Base-by-base conservation (phyloP, 2,797 vertebrate species). In the Microcaecilia unicolor region DNA sequence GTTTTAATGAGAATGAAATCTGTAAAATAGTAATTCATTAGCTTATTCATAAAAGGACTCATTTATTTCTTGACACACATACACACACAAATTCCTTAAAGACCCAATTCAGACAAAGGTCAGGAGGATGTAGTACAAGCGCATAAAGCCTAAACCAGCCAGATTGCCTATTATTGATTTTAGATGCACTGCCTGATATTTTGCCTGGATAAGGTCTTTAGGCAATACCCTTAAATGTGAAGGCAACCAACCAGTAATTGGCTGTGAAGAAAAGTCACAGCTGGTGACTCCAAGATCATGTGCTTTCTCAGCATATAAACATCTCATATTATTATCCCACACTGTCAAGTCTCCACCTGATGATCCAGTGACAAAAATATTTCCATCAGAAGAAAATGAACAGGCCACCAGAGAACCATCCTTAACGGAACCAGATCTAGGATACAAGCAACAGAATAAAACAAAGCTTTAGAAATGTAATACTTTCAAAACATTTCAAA, bases 241-340 rank as follows among this genome's bases (percentile, higher is more conserved):
- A 53, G n/a, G 25, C 34, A 52, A 73, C 87, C 73, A 61, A 97
- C 93, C 86, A 51, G 62, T 67, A 56, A 76, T 1, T 13, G 68
- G 77, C 43, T 60, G 64, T 27, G 89, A 80, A 48, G 91, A 80
- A 42, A 98, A 90, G 59, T 81, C 64, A 57, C 93, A 97, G 73
- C 91, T 93, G 44, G 86, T 88, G 37, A 98, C 86, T 0, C 96
- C 93, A 37, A 98, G 84, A 70, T 98, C 94, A 3, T 99, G 93
- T 15, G 89, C 90, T 71, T 94, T 95, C 67, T 91, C 87, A 5
- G 73, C 85, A 22, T 57, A 68, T 9, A 91, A 80, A 58, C 88
- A 92, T 34, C 78, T 88, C 85, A 93, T 70, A 37, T 74, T 61
- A 64, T 92, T 72, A 74, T 93, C 80, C 92, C 93, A 98, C 28